Percentiles rank a stretch among this genome's conserved stretches.
These are phyloP conservation scores for Sympetrum striolatum DNA, from an alignment of 2,888 invertebrate genomes.

Conservation along the genomic window DNA sequence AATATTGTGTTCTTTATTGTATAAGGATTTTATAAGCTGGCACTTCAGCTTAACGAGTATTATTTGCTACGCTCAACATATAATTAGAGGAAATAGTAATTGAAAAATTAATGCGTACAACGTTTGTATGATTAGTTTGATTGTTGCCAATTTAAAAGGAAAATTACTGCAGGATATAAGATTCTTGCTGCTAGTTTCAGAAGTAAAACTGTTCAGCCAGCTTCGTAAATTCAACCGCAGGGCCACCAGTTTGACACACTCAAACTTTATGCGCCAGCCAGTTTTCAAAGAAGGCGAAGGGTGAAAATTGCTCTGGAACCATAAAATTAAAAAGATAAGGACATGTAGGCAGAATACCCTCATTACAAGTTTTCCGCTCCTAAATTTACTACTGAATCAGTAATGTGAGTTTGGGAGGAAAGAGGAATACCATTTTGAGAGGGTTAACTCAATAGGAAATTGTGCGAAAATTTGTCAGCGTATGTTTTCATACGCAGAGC, in stretches of 20 bases:
- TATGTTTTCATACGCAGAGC: too few relatives aligned
- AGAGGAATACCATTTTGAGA: background rate
- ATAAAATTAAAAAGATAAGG: background rate
- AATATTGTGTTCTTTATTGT: too few relatives aligned
- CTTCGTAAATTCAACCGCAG: background rate
- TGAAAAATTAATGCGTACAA: background rate
- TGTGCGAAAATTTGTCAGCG: too few relatives aligned
- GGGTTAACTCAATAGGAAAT: background rate
- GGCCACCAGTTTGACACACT: background rate
- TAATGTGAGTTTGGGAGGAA: background rate
- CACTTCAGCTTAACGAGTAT: too few relatives aligned
- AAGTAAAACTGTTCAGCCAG: background rate
- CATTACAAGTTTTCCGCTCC: background rate
- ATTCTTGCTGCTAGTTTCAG: background rate
- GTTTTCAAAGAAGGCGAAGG: background rate
- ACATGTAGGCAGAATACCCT: background rate
- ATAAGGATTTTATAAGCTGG: too few relatives aligned
- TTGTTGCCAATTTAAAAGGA: background rate
- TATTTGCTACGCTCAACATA: too few relatives aligned
- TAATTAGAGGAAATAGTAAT: background rate
- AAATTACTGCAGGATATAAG: background rate
- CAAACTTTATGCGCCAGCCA: background rate
- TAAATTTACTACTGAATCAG: background rate
- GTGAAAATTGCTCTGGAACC: background rate
- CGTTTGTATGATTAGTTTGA: background rate